Evolutionary conservation across 1,140 invertebrate genomes (phyloP).

Genomic region (Elymnias hypermnestra): DNA sequence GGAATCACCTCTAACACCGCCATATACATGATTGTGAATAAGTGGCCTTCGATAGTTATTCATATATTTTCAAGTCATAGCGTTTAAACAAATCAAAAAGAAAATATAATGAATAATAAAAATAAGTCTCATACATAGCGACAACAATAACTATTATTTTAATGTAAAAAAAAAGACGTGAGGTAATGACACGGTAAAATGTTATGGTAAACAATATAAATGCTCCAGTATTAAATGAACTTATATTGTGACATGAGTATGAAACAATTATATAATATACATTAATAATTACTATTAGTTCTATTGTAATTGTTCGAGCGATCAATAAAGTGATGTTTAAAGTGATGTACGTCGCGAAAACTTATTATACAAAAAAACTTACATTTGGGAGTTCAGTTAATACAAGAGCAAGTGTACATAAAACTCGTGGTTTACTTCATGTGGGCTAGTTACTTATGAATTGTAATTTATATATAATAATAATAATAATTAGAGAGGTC

Average conservation of each 20-base stretch:
- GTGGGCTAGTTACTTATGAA: constrained; percentile 41
- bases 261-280: background rate
- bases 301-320: background rate
- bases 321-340: background rate
- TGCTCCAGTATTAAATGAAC: constrained; percentile 45
- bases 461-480: constrained; percentile 32
- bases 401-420: constrained; percentile 41
- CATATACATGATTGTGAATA: constrained; percentile 42
- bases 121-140: constrained; percentile 55
- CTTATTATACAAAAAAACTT: background rate
- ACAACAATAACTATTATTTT: constrained; percentile 52
- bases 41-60: constrained; percentile 45
- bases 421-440: constrained; percentile 34
- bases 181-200: constrained; percentile 65
- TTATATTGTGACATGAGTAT: background rate
- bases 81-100: constrained; percentile 48
- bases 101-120: constrained; percentile 42
- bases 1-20: constrained; percentile 39
- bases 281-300: background rate
- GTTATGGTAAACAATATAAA: constrained; percentile 33
- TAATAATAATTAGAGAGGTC: constrained; percentile 43
- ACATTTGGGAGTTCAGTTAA: constrained; percentile 41
- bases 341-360: background rate
- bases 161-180: constrained; percentile 62
- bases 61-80: constrained; percentile 37